These are phyloP conservation scores for Cryptocephalus primarius DNA, from an alignment of 2,888 invertebrate species.

Conservation along the genomic window DNA sequence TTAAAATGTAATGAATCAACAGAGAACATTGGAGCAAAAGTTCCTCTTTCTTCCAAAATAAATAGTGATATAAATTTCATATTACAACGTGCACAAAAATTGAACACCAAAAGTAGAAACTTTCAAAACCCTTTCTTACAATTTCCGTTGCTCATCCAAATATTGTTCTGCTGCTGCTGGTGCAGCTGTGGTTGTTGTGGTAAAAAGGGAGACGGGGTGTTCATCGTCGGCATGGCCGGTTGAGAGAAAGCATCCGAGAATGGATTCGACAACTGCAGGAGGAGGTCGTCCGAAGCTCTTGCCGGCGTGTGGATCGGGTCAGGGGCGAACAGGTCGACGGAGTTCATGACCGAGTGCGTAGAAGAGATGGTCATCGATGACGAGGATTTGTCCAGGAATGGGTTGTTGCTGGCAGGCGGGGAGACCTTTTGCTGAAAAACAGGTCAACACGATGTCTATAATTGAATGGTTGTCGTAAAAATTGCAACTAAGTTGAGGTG, in stretches of 20 bases:
- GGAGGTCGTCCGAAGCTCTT: constrained; percentile 79
- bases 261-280: constrained; percentile 82
- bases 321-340: constrained; percentile 67
- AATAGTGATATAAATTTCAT: no score
- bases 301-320: constrained; percentile 36
- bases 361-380: constrained; percentile 24
- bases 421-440: constrained; percentile 61
- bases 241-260: constrained; percentile 60
- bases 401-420: constrained; percentile 67
- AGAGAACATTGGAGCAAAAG: neutral
- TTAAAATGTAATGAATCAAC: neutral
- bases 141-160: constrained; percentile 47
- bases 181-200: constrained; percentile 17
- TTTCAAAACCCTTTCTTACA: constrained; percentile 23
- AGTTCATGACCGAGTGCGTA: constrained; percentile 7
- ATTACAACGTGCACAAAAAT: no score
- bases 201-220: constrained; percentile 7
- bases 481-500: no score
- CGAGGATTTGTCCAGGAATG: constrained; percentile 54
- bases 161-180: constrained; percentile 26
- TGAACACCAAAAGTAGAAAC: no score
- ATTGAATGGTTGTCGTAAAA: no score
- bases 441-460: no score
- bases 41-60: no score
- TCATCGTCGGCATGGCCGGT: constrained; percentile 5